Percentiles rank a stretch among this genome's conserved stretches.
Evolutionary conservation across 2,888 invertebrate genomes (phyloP).

Genomic region (Tetropium fuscum): DNA sequence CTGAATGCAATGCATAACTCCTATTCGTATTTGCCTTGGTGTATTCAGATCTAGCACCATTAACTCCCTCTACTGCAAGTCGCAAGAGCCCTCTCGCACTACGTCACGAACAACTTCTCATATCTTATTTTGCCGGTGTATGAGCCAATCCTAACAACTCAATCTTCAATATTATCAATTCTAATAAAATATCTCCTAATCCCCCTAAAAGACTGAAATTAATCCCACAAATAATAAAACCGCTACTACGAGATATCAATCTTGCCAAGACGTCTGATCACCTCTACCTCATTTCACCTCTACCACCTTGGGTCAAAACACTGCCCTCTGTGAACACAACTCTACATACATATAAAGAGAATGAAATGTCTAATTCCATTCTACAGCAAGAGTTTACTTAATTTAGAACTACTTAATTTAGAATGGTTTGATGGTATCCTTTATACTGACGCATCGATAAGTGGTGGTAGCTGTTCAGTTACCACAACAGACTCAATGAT

Average conservation of each 20-base stretch:
- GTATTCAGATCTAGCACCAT: background rate
- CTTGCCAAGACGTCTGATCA: background rate
- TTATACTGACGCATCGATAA: no score
- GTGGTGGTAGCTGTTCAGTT: no score
- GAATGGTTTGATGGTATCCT: no score
- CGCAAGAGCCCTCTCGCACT: background rate
- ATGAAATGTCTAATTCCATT: no score
- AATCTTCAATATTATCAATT: background rate
- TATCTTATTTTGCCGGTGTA: background rate
- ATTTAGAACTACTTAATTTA: no score
- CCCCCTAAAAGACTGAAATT: background rate
- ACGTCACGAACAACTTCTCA: background rate
- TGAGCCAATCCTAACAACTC: background rate
- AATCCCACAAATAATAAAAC: background rate
- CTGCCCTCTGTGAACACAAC: no score
- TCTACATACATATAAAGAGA: no score
- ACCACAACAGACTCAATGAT: no score
- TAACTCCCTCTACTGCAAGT: background rate
- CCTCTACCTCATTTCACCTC: no score
- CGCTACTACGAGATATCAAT: background rate
- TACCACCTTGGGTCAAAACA: no score
- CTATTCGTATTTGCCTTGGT: background rate
- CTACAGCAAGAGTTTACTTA: no score
- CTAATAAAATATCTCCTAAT: background rate
- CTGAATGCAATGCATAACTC: background rate